Base-by-base conservation (phyloP, 2,797 vertebrate genomes). In the Cephalopachus bancanus region DNA sequence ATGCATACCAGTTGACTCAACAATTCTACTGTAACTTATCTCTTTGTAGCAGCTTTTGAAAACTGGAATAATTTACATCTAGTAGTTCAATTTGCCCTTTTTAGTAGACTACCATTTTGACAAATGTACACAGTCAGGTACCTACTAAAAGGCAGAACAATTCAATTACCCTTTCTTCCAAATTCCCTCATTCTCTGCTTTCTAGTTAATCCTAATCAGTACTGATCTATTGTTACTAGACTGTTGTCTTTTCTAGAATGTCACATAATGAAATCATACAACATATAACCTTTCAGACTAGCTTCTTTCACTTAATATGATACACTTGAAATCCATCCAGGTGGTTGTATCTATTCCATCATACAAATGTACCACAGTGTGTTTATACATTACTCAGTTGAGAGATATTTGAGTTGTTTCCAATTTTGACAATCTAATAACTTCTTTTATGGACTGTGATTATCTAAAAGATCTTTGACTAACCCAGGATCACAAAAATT, bases 1-100 rank as follows among this genome's bases (percentile, higher is more conserved):
- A 80, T 64, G 11, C 16, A n/a, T 24, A 64, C 19, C 19, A 44
- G 30, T n/a, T 69, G 26, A 95, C n/a, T 72, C 22, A 64, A 28
- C 11, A 84, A 84, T 84, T 95, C 20, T 89, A 93, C 55, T 53
- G 57, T 72, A 72, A 37, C 51, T 49, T 84, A 89, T 30, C 55
- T 28, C 22, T 79, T 62, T 69, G 20, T 44, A 62, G 24, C 37
- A 62, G 71, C 11, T 22, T 76, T 53, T 83, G 83, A 22, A 62
- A 88, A 83, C 33, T 44, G 83, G 49, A 83, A 49, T n/a, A 76
- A 84, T 62, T 85, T 90, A 72, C 22, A 5, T 72, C 24, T 55
- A 75, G 79, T 37, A 67, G 75, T 76, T 22, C 15, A 88, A 83
- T 62, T 44, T 26, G 30, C 10, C 26, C 76, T 92, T 79, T 51